Evolutionary conservation across 1,140 invertebrate species (phyloP), one percentile per base, ranked within the genome.

Genomic region (Portunus trituberculatus): DNA sequence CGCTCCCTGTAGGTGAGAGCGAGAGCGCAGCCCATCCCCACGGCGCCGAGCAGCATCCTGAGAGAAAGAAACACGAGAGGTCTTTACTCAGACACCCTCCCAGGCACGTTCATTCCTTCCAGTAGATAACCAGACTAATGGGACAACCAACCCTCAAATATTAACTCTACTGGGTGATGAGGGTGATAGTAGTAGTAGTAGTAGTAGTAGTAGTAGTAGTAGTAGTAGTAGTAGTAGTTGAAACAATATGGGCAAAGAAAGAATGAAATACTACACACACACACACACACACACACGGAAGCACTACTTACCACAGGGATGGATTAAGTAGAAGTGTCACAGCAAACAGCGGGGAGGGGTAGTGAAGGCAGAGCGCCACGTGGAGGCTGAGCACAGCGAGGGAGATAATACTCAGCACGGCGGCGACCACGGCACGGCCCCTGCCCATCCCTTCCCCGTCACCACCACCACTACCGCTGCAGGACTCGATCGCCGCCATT

Each of bases 281-380:
- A 76, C 67, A 31, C 67, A 76, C 67, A 76, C 59, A 76, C 67
- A 76, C 67, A 76, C 67, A 76, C 67, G 20, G n/a, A 39, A 46
- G 39, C 20, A 45, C 95, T 96, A 45, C 95, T 96, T 52, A 96
- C 95, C 95, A 96, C n/a, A 96, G 90, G 20, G 95, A 96, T 4
- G 95, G 95, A 84, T 96, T 96, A 59, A 96, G 95, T 10, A 96
- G 95, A 7, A 96, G 95, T n/a, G 95, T 96, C 32, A 96, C 95
- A 28, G 95, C 95, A 52, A 96, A 96, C 28, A 96, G 93, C 3
- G 95, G 90, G 0, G 95, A 96, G 12, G 95, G 95, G 67, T 96
- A 96, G 67, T 96, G 95, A 0, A 96, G 52, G 45, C 95, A 96
- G 32, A 96, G 95, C 0, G 95, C 95, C 20, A 96, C 90, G 32